A percentile compares a stretch with the other conserved stretches of the same genome.
Evolutionary conservation across 1,140 invertebrate genomes (phyloP).

Genomic region (Thaumatotibia leucotreta): DNA sequence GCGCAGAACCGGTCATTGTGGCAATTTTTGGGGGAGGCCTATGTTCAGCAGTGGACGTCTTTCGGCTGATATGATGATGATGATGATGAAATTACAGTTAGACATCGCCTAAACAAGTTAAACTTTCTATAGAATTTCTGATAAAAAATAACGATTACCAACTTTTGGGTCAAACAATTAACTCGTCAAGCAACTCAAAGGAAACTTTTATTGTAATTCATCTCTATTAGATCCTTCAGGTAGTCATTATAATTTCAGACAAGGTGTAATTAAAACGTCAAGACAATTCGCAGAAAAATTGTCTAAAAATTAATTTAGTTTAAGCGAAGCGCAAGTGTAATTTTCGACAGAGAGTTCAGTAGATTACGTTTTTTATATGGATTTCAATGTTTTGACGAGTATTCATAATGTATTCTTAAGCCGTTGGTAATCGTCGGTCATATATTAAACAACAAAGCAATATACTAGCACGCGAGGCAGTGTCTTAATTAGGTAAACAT

Average conservation of each 20-base stretch:
- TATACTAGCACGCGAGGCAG: too few relatives aligned
- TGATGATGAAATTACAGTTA: too few relatives aligned
- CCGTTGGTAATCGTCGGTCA: too few relatives aligned
- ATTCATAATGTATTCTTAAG: not conserved
- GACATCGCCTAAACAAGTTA: not conserved
- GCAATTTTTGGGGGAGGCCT: too few relatives aligned
- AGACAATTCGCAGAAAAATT: not conserved
- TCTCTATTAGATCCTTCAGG: not conserved
- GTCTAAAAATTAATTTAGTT: not conserved
- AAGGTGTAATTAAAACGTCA: conserved; percentile 3
- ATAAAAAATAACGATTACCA: not conserved
- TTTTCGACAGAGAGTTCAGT: too few relatives aligned
- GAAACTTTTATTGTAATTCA: conserved; percentile 6
- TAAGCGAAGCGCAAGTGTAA: not conserved
- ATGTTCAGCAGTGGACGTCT: too few relatives aligned
- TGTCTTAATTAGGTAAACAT: too few relatives aligned
- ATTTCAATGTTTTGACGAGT: not conserved
- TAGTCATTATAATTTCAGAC: not conserved
- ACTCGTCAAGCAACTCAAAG: not conserved
- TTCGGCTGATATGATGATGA: too few relatives aligned
- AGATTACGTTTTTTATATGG: not conserved
- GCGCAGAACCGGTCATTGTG: too few relatives aligned
- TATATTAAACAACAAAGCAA: too few relatives aligned
- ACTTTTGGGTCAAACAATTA: conserved; percentile 4
- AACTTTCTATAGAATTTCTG: not conserved